Evolutionary conservation across 2,113 vertebrate species (phyloP).

Genomic region (Salvator merianae): DNA sequence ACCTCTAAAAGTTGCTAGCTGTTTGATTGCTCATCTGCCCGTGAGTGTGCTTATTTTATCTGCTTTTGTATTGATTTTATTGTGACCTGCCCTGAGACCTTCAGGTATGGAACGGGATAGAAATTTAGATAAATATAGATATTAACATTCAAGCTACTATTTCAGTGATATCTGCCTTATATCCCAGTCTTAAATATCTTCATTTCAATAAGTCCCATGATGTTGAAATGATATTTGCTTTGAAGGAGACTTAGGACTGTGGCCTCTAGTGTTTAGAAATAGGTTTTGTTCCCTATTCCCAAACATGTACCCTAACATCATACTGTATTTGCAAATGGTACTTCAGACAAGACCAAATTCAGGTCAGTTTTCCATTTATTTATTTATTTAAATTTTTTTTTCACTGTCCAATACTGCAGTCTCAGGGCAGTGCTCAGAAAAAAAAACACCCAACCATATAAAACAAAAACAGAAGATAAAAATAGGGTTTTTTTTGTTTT

Average conservation of each 20-base stretch:
- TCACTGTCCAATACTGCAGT: too few species aligned
- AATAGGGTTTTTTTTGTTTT: too few species aligned
- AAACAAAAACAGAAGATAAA: too few species aligned
- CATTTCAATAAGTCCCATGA: neutral
- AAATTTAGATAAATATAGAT: too few species aligned
- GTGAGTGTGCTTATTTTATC: neutral
- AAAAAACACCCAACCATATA: too few species aligned
- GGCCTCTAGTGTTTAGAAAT: neutral
- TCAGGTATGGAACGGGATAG: too few species aligned
- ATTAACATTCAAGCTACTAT: neutral
- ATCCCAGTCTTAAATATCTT: neutral
- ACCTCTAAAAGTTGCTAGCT: slow-evolving; percentile 23
- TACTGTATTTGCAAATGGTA: neutral
- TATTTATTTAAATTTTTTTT: too few species aligned
- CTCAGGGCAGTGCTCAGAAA: too few species aligned
- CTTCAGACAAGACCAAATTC: neutral
- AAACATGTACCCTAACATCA: neutral
- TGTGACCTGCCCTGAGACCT: too few species aligned
- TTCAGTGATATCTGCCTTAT: neutral
- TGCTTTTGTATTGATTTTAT: too few species aligned
- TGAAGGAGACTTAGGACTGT: neutral
- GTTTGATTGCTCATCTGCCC: neutral
- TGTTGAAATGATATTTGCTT: neutral
- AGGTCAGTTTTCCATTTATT: too few species aligned
- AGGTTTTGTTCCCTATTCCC: neutral